These are phyloP conservation scores for Ectobius pallidus DNA, from an alignment of 2,888 invertebrate genomes.

Conservation along the genomic window DNA sequence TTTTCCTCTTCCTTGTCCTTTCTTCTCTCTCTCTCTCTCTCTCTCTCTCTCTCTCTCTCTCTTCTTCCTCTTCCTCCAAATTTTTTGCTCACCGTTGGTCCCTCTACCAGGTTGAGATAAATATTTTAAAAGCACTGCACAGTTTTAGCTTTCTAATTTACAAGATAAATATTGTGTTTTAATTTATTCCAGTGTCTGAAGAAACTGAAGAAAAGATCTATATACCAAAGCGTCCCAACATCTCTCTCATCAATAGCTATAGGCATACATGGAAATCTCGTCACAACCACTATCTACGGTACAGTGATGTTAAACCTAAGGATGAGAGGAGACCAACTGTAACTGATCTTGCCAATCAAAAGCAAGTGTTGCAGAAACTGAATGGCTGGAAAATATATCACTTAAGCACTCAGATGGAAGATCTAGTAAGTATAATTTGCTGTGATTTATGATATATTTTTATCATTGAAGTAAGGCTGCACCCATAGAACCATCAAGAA, in stretches of 20 bases:
- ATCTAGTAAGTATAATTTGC: conserved; percentile 70
- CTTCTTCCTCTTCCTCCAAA: no score
- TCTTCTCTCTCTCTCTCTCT: no score
- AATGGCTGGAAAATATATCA: conserved; percentile 96
- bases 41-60: no score
- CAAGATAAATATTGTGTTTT: no score
- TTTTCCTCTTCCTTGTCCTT: no score
- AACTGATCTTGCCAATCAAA: conserved; percentile 88
- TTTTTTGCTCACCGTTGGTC: no score
- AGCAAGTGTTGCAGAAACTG: conserved; percentile 83
- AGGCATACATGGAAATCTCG: conserved; percentile 73
- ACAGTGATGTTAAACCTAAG: conserved; percentile 84
- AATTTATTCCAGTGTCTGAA: background rate
- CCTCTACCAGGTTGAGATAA: no score
- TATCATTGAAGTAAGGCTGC: background rate
- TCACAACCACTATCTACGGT: conserved; percentile 74
- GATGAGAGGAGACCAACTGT: conserved; percentile 87
- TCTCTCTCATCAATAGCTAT: conserved; percentile 67
- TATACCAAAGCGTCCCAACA: conserved; percentile 50
- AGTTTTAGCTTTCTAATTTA: no score
- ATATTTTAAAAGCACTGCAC: no score
- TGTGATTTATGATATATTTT: background rate
- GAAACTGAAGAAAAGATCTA: conserved; percentile 38
- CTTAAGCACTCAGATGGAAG: conserved; percentile 90
- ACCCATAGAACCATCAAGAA: no score